Evolutionary conservation across 1,140 invertebrate species (phyloP).

Genomic region (Zophobas atratus): DNA sequence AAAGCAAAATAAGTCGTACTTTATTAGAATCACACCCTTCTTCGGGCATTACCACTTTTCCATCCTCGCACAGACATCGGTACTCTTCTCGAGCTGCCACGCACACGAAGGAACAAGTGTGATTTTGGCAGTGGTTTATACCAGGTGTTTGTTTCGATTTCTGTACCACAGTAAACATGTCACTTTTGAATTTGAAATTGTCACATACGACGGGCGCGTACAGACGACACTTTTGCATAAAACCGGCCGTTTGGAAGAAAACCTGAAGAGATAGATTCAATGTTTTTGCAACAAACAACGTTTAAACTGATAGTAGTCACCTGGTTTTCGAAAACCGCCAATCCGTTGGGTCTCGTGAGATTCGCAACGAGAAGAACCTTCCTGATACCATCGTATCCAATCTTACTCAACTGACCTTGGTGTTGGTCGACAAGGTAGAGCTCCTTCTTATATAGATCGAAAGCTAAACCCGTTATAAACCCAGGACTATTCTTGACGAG

Average conservation of each 20-base stretch:
- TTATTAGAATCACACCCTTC: conserved; percentile 59
- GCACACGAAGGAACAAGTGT: conserved; percentile 73
- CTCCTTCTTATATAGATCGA: conserved; percentile 76
- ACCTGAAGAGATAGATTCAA: too few relatives aligned
- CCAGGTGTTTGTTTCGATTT: conserved; percentile 70
- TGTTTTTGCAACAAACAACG: too few relatives aligned
- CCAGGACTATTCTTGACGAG: conserved; percentile 62
- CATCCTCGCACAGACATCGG: conserved; percentile 74
- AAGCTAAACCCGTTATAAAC: conserved; percentile 77
- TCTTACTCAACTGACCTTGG: conserved; percentile 73
- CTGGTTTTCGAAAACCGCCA: conserved; percentile 76
- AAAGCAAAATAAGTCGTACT: conserved; percentile 9
- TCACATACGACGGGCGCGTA: conserved; percentile 58
- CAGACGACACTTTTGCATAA: conserved; percentile 72
- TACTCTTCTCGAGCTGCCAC: conserved; percentile 67
- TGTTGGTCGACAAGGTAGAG: conserved; percentile 82
- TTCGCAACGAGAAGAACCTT: conserved; percentile 69
- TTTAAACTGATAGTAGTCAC: conserved; percentile 54
- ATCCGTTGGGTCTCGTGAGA: conserved; percentile 67
- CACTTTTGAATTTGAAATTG: conserved; percentile 59
- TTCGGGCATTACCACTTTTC: conserved; percentile 62
- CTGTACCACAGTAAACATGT: conserved; percentile 73
- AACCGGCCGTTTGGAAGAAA: conserved; percentile 71
- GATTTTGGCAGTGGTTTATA: conserved; percentile 68
- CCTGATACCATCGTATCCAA: conserved; percentile 77